Evolutionary conservation across 2,797 vertebrate genomes (phyloP).

Genomic region (Lophius americanus): DNA sequence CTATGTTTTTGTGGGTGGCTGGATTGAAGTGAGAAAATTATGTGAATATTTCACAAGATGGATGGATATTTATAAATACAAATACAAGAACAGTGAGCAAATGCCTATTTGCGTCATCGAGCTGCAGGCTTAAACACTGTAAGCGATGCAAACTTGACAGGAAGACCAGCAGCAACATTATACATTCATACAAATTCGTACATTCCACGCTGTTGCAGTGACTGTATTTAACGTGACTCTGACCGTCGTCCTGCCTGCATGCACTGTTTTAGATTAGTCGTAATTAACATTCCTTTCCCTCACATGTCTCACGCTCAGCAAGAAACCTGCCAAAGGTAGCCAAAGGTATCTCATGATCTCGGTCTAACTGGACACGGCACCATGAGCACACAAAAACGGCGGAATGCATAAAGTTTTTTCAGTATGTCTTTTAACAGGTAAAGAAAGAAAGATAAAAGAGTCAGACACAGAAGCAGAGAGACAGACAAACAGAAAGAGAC

Average conservation of each 20-base stretch:
- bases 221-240: neutral
- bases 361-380: neutral
- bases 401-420: neutral
- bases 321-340: neutral
- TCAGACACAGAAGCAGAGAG: constrained; percentile 23
- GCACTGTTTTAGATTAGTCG: constrained; percentile 57
- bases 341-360: constrained; percentile 21
- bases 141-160: constrained; percentile 12
- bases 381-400: neutral
- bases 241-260: constrained; percentile 13
- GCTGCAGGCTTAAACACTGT: constrained; percentile 2
- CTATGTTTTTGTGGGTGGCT: neutral
- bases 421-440: neutral
- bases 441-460: neutral
- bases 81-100: constrained; percentile 7
- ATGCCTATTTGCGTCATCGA: constrained; percentile 11
- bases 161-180: neutral
- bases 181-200: neutral
- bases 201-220: constrained; percentile 6
- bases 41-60: neutral
- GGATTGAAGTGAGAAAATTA: neutral
- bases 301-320: constrained; percentile 43
- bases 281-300: constrained; percentile 53
- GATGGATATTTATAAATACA: neutral
- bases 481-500: constrained; percentile 37